Evolutionary conservation across 2,797 vertebrate species (phyloP), one percentile per base, ranked within the genome.

Genomic region (Moxostoma hubbsi): DNA sequence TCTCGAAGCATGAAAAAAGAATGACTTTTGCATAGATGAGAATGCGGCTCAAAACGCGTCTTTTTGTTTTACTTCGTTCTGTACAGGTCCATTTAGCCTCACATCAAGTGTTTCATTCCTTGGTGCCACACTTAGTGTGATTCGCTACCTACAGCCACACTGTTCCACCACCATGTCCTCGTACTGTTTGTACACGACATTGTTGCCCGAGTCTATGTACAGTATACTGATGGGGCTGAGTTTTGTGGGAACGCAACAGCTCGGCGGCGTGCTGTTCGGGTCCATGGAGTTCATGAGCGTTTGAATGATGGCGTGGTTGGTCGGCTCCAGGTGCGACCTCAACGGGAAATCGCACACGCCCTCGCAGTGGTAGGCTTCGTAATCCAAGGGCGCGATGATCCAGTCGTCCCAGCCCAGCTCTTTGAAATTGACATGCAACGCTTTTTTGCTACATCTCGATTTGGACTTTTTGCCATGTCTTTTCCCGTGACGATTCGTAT

Each of bases 221-320:
- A 99, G 92, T 90, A 98, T 99, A 92, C 97, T 98, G 91, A 98
- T 98, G 87, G 97, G 97, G 85, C 96, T 98, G 83, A 99, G 90
- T 81, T 96, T 96, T 85, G 97, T 97, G 85, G 97, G 97, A 16
- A 98, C 97, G 83, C 97, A 99, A 92, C 97, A 99, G 91, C 96
- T 98, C 76, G 97, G 97, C 1, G 97, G 97, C 66, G 96, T 98
- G 89, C 96, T 94, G 89, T 94, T 94, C 24, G 97, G 97, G 86
- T 98, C 96, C 96, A 99, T 98, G 81, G 97, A 99, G 93, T 98
- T 98, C 97, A 99, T 98, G 74, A 99, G 95, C 5, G 97, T 99
- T 92, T 99, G 97, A 90, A 99, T 98, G 90, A 99, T 98, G 89
- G 97, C 97, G 84, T 99, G 97, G 93, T 99, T 99, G 62, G 97